These are phyloP conservation scores for Panagrolaimus sp. DNA, from an alignment of 1,140 invertebrate genomes.

Conservation along the genomic window DNA sequence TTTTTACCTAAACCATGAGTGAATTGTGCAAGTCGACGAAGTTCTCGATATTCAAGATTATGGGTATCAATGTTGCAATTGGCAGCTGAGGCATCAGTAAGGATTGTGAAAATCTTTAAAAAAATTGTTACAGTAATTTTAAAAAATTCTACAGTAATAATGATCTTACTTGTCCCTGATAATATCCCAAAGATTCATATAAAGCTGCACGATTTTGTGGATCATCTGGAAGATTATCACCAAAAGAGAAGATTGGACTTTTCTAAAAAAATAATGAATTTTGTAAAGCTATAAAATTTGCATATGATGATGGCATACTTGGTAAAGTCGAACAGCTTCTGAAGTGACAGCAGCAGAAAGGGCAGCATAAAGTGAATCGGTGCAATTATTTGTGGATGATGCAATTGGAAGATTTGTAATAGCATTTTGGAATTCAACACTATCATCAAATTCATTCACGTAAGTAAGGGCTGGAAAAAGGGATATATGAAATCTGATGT, in stretches of 20 bases:
- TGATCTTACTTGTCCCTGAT: not conserved
- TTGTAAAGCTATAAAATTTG: not conserved
- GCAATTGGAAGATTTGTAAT: not conserved
- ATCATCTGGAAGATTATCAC: not conserved
- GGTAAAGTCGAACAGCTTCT: not conserved
- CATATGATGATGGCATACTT: too few relatives aligned
- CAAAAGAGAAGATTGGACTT: not conserved
- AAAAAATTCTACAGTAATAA: too few relatives aligned
- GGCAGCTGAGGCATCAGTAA: not conserved
- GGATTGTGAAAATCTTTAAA: slow-evolving; percentile 4
- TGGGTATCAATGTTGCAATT: not conserved
- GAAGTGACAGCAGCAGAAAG: not conserved
- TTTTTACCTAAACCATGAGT: slow-evolving; percentile 12
- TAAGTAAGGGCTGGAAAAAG: too few relatives aligned
- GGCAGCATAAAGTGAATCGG: slow-evolving; percentile 3
- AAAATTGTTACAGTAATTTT: too few relatives aligned
- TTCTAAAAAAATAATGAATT: not conserved
- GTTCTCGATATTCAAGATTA: not conserved
- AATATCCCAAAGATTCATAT: not conserved
- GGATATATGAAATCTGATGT: too few relatives aligned
- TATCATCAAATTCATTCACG: not conserved
- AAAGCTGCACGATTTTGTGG: not conserved
- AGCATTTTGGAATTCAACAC: not conserved
- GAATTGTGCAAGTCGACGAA: slow-evolving; percentile 11
- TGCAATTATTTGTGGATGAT: not conserved